Percentiles rank a stretch among this genome's conserved stretches.
Conservation (phyloP, 1,140 invertebrate species). For the Drosophila equinoxialis region DNA sequence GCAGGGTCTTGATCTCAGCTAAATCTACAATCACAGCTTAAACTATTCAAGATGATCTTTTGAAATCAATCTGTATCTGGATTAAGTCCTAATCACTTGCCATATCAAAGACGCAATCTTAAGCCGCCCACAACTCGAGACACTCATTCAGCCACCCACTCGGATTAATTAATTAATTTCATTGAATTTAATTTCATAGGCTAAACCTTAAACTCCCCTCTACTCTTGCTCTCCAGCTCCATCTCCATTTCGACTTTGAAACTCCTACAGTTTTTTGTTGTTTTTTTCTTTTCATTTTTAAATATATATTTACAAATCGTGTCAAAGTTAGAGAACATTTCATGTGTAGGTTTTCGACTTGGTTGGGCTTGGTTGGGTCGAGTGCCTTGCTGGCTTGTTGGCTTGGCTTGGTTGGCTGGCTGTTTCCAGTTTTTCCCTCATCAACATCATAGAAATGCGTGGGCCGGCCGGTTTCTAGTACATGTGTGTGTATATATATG, state of each 20-base stretch:
- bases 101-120: neutral
- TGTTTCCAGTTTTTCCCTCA: constrained; percentile 7
- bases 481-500: constrained; percentile 4
- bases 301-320: constrained; percentile 17
- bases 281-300: neutral
- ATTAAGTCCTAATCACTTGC: neutral
- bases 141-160: constrained; percentile 1
- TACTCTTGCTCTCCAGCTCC: neutral
- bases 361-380: constrained; percentile 18
- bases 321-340: constrained; percentile 24
- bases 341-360: constrained; percentile 15
- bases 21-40: neutral
- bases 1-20: too few species aligned
- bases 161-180: constrained; percentile 16
- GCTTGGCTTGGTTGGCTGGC: neutral
- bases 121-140: neutral
- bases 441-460: constrained; percentile 9
- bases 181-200: constrained; percentile 23
- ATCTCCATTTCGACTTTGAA: neutral
- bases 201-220: neutral
- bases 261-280: neutral
- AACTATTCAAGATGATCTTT: neutral
- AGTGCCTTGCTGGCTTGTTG: neutral
- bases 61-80: neutral
- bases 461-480: constrained; percentile 22